These are phyloP conservation scores for Eupeodes luniger DNA, from an alignment of 2,888 invertebrate genomes.

Conservation along the genomic window DNA sequence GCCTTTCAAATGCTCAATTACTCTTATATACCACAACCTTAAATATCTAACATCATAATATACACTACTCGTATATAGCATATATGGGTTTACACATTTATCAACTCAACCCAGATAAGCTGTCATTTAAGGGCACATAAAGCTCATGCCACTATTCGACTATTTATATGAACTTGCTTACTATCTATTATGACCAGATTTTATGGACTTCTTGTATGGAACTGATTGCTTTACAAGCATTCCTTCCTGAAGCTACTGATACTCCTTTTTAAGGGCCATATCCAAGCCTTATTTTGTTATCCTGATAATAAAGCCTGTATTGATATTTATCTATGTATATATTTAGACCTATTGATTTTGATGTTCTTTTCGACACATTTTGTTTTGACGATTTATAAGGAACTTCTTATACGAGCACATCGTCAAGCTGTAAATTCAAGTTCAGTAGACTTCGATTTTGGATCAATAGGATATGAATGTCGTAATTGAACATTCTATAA, in stretches of 20 bases:
- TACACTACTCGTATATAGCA: background rate
- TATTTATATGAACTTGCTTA: background rate
- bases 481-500: no score
- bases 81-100: constrained; percentile 20
- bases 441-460: no score
- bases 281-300: no score
- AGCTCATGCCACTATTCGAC: background rate
- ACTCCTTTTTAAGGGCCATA: background rate
- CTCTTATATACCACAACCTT: constrained; percentile 11
- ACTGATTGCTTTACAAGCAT: constrained; percentile 20
- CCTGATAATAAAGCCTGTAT: no score
- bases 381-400: no score
- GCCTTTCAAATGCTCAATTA: constrained; percentile 18
- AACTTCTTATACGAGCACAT: no score
- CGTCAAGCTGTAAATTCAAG: no score
- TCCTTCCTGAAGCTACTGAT: background rate
- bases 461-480: no score
- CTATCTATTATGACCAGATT: constrained; percentile 42
- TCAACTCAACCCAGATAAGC: constrained; percentile 44
- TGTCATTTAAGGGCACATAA: constrained; percentile 33
- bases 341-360: no score
- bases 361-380: no score
- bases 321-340: no score
- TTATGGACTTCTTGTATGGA: constrained; percentile 36
- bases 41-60: background rate